Percentiles rank a stretch among this genome's conserved stretches.
Evolutionary conservation across 2,888 invertebrate species (phyloP).

Genomic region (Lapara coniferarum): DNA sequence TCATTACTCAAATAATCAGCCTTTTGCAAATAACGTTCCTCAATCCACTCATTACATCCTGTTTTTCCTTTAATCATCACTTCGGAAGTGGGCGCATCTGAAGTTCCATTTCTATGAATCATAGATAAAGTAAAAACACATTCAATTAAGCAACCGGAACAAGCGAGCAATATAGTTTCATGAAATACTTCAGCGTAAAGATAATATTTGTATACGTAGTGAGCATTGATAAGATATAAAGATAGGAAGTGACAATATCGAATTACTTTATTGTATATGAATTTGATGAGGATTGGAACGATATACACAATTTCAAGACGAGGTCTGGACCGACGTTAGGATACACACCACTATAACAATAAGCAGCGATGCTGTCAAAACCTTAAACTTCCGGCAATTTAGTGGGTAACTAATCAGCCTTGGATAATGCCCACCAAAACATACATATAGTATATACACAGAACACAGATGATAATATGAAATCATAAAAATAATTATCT

Average conservation of each 20-base stretch:
- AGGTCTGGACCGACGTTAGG: no score
- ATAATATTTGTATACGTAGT: not conserved
- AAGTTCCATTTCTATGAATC: not conserved
- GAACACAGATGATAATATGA: no score
- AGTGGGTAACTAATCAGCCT: no score
- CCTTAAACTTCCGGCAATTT: no score
- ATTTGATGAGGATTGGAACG: not conserved
- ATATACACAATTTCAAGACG: not conserved
- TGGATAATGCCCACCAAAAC: no score
- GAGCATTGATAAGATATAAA: constrained; percentile 16
- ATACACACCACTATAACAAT: no score
- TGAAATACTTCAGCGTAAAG: not conserved
- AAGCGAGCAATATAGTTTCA: not conserved
- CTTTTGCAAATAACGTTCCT: not conserved
- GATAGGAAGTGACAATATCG: constrained; percentile 5
- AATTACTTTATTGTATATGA: not conserved
- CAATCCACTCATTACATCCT: not conserved
- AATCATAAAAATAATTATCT: no score
- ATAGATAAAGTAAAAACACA: not conserved
- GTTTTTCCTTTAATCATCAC: constrained; percentile 10
- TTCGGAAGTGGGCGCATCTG: not conserved
- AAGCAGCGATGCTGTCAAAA: no score
- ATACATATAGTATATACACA: no score
- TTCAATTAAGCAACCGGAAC: constrained; percentile 9
- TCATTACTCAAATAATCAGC: not conserved